Evolutionary conservation across 2,113 vertebrate genomes (phyloP), one percentile per base, ranked within the genome.

Genomic region (Xiphophorus maculatus): DNA sequence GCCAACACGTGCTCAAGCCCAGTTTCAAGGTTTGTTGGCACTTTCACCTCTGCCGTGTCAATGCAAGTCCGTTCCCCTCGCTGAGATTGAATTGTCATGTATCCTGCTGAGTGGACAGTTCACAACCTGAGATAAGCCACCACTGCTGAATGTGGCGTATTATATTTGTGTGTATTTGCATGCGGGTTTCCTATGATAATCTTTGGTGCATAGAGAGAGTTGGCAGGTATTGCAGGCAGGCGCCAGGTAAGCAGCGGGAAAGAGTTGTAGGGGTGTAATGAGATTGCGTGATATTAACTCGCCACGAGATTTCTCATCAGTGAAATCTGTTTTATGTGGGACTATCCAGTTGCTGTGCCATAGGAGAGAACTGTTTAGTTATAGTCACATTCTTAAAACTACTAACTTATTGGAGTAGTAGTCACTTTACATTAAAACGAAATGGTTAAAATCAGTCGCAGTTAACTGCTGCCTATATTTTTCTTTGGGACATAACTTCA

Each of bases 101-200:
- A 3, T 37, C 35, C 30, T 30, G 25, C 25, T 76, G 28, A 79
- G 48, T 70, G 33, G 58, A 48, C 54, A 25, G 64, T 30, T 71
- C 28, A 76, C 63, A 48, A 73, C 73, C 69, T 35, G 13, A 76
- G 48, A 87, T 83, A 85, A 62, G 33, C 64, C 25, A 66, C 66
- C 65, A 62, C 37, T 4, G 13, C 63, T 79, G 12, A 61, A 48
- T 37, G 11, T 27, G 29, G 35, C 33, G 76, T 25, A 0, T 62
- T 74, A 42, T 37, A 65, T 71, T 72, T 76, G 0, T 15, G 27
- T 69, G 35, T 66, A 73, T 84, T 87, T 86, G 66, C 81, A 86
- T 86, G 61, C 6, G 42, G 67, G 58, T 79, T 75, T 73, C 5
- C 69, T 13, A 29, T n/a, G 19, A 74, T 71, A 67, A 80, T 70